Evolutionary conservation across 1,140 invertebrate genomes (phyloP).

Genomic region (Rhyacophila brunnea): DNA sequence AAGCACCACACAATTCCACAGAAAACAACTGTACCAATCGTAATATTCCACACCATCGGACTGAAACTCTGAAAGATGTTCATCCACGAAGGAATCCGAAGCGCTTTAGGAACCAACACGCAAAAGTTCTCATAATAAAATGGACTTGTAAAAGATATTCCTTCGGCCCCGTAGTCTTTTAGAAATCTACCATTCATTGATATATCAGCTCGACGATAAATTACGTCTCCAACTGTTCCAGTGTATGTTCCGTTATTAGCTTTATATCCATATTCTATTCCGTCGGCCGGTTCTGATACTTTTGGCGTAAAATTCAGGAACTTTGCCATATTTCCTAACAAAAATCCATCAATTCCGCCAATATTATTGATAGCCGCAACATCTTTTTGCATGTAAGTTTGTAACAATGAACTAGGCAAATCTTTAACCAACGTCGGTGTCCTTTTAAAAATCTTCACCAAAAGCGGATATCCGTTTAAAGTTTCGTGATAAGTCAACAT

Average conservation of each 20-base stretch:
- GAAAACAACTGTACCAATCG: slow-evolving; percentile 35
- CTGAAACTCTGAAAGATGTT: slow-evolving; percentile 44
- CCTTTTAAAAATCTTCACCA: slow-evolving; percentile 24
- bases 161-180: slow-evolving; percentile 38
- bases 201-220: slow-evolving; percentile 40
- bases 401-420: slow-evolving; percentile 18
- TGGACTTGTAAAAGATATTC: slow-evolving; percentile 41
- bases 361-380: slow-evolving; percentile 3
- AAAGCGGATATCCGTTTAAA: slow-evolving; percentile 27
- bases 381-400: slow-evolving; percentile 27
- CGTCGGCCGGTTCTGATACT: slow-evolving; percentile 32
- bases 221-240: slow-evolving; percentile 45
- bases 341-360: slow-evolving; percentile 40
- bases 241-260: slow-evolving; percentile 39
- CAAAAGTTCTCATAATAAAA: slow-evolving; percentile 45
- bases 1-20: slow-evolving; percentile 38
- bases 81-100: slow-evolving; percentile 45
- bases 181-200: slow-evolving; percentile 46
- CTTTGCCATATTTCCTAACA: slow-evolving; percentile 39
- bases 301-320: slow-evolving; percentile 42
- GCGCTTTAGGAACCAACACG: slow-evolving; percentile 46
- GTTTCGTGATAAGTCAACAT: slow-evolving; percentile 13
- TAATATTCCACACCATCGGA: slow-evolving; percentile 38
- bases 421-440: slow-evolving; percentile 23
- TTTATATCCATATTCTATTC: slow-evolving; percentile 38